A percentile compares a stretch with the other conserved stretches of the same genome.
These are phyloP conservation scores for Lepidochitona cinerea DNA, from an alignment of 2,888 invertebrate genomes.

Conservation along the genomic window DNA sequence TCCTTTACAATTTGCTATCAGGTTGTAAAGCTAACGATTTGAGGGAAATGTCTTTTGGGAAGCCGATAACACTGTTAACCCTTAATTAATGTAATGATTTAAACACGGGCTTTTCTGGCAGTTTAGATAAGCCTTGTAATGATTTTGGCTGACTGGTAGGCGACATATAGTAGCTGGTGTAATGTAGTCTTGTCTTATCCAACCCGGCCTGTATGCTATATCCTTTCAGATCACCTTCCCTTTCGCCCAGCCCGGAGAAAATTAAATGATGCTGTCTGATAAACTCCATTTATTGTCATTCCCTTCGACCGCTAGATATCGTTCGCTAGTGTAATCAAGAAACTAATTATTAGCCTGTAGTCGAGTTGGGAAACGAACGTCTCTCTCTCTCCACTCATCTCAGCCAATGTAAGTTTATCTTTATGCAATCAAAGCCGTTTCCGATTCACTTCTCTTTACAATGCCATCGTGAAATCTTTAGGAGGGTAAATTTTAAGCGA, in stretches of 20 bases:
- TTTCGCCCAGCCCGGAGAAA: background rate
- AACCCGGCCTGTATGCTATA: too few relatives aligned
- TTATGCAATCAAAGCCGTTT: background rate
- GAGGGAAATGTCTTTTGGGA: too few relatives aligned
- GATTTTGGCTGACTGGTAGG: too few relatives aligned
- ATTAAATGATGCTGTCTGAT: background rate
- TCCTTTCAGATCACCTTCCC: background rate
- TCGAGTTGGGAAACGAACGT: background rate
- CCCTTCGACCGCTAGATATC: background rate
- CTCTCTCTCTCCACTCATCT: background rate
- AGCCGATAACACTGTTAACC: too few relatives aligned
- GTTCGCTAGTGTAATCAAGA: background rate
- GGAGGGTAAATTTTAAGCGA: background rate
- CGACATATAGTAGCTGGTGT: too few relatives aligned
- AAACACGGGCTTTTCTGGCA: too few relatives aligned
- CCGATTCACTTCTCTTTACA: conserved; percentile 1
- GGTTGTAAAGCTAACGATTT: too few relatives aligned
- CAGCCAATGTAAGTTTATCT: background rate
- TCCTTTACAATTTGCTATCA: too few relatives aligned
- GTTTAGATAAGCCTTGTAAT: too few relatives aligned
- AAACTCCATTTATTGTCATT: background rate
- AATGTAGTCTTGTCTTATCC: too few relatives aligned
- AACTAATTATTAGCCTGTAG: background rate
- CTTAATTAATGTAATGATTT: too few relatives aligned
- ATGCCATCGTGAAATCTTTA: background rate